phyloP scores from a whole-genome alignment of 35 echinoderm and acorn worm genomes.

The Lytechinus pictus region DNA sequence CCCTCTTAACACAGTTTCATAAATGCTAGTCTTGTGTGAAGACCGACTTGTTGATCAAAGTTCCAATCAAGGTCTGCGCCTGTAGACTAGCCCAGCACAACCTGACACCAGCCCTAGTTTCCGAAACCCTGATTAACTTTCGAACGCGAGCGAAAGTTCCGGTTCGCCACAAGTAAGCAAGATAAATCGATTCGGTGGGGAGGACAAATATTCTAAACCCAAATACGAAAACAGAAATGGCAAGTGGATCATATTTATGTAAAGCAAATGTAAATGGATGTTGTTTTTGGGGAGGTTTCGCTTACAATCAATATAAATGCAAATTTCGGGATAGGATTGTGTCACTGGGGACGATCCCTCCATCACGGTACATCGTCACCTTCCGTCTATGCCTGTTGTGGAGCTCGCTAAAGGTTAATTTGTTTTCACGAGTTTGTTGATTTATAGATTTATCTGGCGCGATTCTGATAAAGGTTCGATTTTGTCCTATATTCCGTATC shows the following conservation, averaged over 20 bases:
- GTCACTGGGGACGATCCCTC: neutral
- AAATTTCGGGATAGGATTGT: neutral
- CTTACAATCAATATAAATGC: neutral
- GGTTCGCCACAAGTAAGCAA: neutral
- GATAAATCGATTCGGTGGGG: neutral
- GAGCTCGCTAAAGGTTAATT: neutral
- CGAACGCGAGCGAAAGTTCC: neutral
- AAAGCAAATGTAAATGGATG: neutral
- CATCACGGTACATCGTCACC: neutral
- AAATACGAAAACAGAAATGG: neutral
- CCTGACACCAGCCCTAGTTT: neutral
- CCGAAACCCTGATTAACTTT: neutral
- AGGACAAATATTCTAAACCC: neutral
- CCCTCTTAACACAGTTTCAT: too few relatives aligned
- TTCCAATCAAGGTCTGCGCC: too few relatives aligned
- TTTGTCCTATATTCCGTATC: too few relatives aligned
- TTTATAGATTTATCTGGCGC: too few relatives aligned
- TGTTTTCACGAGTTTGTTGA: neutral
- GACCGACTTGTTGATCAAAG: too few relatives aligned
- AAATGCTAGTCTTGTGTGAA: too few relatives aligned
- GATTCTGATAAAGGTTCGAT: too few relatives aligned
- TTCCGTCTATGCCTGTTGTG: neutral
- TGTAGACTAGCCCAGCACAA: too few relatives aligned
- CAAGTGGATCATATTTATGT: neutral
- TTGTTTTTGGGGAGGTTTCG: neutral